Percentiles rank a stretch among this genome's conserved stretches.
Conservation (phyloP, 2,888 invertebrate species). For the Drosophila sordidula region DNA sequence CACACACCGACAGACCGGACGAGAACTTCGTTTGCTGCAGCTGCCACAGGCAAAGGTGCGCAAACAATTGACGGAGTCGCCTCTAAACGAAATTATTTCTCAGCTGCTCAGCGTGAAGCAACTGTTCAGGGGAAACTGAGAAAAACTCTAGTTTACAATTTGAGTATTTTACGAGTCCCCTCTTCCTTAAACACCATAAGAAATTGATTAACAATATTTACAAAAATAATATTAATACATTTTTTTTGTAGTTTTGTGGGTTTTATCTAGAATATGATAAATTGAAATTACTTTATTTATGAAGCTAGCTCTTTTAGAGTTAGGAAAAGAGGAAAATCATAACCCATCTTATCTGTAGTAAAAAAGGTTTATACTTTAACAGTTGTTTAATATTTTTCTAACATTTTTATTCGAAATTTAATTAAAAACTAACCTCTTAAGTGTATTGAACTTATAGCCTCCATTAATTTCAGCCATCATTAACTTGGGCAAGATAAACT, state of each 20-base stretch:
- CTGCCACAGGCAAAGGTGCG: conserved; percentile 48
- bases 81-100: conserved; percentile 28
- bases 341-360: no score
- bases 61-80: conserved; percentile 38
- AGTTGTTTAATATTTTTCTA: neutral
- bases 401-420: neutral
- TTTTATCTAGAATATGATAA: no score
- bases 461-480: conserved; percentile 41
- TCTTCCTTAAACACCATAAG: neutral
- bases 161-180: neutral
- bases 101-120: conserved; percentile 36
- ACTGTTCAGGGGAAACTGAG: neutral
- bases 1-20: neutral
- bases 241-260: no score
- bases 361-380: neutral
- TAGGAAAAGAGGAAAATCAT: no score
- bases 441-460: conserved; percentile 5
- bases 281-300: no score
- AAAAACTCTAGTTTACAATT: neutral
- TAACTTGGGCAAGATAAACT: conserved; percentile 38
- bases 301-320: no score
- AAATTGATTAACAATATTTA: neutral
- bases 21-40: conserved; percentile 49
- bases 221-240: neutral
- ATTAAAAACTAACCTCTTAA: conserved; percentile 13